Evolutionary conservation across 2,797 vertebrate genomes (phyloP).

Genomic region (Cynopterus sphinx): DNA sequence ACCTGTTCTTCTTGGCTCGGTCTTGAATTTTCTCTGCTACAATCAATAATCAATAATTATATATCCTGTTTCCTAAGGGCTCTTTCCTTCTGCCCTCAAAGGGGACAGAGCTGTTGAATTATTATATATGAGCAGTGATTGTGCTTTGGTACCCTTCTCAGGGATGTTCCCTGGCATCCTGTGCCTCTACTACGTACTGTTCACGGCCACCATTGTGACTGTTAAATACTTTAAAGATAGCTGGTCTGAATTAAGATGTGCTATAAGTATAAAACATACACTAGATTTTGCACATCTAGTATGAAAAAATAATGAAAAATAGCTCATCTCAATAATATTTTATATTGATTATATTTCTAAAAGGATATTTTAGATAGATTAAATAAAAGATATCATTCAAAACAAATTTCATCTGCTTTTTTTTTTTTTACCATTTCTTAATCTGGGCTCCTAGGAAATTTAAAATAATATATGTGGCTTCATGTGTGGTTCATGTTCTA

Average conservation of each 20-base stretch:
- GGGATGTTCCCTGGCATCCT: not conserved
- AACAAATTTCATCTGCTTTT: not conserved
- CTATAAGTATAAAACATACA: not conserved
- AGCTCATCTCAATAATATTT: not conserved
- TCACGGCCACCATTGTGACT: not conserved
- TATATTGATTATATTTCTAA: not conserved
- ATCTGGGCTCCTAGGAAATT: not conserved
- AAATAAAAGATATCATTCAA: not conserved
- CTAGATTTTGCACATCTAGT: not conserved
- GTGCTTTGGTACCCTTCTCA: not conserved
- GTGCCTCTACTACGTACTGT: not conserved
- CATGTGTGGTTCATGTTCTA: not conserved
- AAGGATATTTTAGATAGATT: not conserved
- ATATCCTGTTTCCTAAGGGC: not conserved
- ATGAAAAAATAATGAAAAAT: not conserved
- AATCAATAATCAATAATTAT: not conserved
- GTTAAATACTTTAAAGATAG: not conserved
- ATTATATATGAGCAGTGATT: not conserved
- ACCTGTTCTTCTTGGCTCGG: not conserved
- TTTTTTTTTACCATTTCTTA: not conserved
- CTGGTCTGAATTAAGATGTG: not conserved
- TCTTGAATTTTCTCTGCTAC: not conserved
- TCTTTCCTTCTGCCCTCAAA: not conserved
- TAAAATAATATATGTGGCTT: not conserved
- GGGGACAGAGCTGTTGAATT: not conserved